These are phyloP conservation scores for Asteroscopus sphinx DNA, from an alignment of 2,888 invertebrate species.

Conservation along the genomic window DNA sequence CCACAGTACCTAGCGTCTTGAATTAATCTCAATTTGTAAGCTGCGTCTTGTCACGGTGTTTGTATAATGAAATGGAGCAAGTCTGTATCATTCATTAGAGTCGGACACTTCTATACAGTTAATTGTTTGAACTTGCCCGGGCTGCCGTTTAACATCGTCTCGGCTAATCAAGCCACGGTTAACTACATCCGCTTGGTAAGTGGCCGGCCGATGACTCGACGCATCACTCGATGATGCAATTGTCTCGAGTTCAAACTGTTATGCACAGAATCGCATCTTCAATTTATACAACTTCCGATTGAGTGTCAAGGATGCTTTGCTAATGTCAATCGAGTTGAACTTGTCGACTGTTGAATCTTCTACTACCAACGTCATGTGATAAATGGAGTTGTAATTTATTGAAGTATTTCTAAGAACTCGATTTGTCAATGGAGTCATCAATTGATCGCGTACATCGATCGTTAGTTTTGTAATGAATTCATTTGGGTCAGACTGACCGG, in stretches of 20 bases:
- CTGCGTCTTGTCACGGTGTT: constrained; percentile 86
- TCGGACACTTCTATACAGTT: constrained; percentile 89
- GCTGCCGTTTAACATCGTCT: constrained; percentile 86
- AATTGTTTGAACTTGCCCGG: constrained; percentile 89
- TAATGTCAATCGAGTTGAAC: constrained; percentile 75
- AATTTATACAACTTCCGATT: constrained; percentile 85
- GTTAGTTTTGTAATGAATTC: constrained; percentile 41
- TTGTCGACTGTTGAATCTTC: constrained; percentile 55
- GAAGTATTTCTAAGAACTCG: constrained; percentile 47
- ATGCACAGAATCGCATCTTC: constrained; percentile 73
- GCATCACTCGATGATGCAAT: constrained; percentile 84
- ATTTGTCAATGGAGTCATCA: constrained; percentile 39
- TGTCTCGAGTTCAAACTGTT: constrained; percentile 73
- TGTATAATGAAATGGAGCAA: constrained; percentile 86
- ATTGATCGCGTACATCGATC: constrained; percentile 38
- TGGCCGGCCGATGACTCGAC: constrained; percentile 86
- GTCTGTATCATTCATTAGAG: constrained; percentile 87
- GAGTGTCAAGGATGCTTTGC: constrained; percentile 80
- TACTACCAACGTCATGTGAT: constrained; percentile 37
- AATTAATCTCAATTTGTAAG: constrained; percentile 89
- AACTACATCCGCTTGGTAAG: constrained; percentile 87
- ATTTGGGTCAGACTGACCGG: constrained; percentile 33
- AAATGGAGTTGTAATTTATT: constrained; percentile 46
- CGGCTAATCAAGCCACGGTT: constrained; percentile 87
- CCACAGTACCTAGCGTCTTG: constrained; percentile 72